Percentiles rank a stretch among this genome's conserved stretches.
These are phyloP conservation scores for Liopterus haemorrhoidalis DNA, from an alignment of 2,888 invertebrate species.

Conservation along the genomic window DNA sequence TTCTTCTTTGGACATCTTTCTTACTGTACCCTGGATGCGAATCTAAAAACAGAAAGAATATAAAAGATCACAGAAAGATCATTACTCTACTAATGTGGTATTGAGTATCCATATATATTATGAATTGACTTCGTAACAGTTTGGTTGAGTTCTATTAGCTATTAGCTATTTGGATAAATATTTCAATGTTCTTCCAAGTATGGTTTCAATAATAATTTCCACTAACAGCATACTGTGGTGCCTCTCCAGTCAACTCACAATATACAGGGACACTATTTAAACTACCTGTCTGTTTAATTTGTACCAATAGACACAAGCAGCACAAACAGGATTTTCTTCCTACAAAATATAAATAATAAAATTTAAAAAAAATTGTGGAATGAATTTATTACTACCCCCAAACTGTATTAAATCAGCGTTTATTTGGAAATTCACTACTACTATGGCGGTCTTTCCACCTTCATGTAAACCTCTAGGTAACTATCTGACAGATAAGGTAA, in stretches of 20 bases:
- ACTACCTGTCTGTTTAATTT: conserved; percentile 68
- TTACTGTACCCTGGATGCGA: conserved; percentile 81
- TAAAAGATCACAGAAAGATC: background rate
- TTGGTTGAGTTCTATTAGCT: conserved; percentile 1
- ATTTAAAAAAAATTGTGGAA: background rate
- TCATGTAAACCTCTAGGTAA: too few relatives aligned
- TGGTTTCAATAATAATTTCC: conserved; percentile 1
- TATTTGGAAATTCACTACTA: conserved; percentile 39
- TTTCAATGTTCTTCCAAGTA: too few relatives aligned
- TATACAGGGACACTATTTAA: too few relatives aligned
- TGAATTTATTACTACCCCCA: background rate
- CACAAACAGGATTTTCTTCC: conserved; percentile 79
- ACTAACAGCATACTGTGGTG: too few relatives aligned
- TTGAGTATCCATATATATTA: conserved; percentile 24
- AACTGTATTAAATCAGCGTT: background rate
- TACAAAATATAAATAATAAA: conserved; percentile 43
- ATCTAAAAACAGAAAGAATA: conserved; percentile 48
- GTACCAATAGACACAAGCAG: conserved; percentile 92
- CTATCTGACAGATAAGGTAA: too few relatives aligned
- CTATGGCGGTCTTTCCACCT: too few relatives aligned
- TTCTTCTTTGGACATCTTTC: conserved; percentile 66
- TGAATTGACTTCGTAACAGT: conserved; percentile 7
- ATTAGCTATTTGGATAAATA: conserved; percentile 1
- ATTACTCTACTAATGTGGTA: background rate
- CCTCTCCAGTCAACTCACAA: too few relatives aligned